A percentile compares a stretch with the other conserved stretches of the same genome.
Conservation (phyloP, 1,140 invertebrate species). For the Drosophila albomicans region DNA sequence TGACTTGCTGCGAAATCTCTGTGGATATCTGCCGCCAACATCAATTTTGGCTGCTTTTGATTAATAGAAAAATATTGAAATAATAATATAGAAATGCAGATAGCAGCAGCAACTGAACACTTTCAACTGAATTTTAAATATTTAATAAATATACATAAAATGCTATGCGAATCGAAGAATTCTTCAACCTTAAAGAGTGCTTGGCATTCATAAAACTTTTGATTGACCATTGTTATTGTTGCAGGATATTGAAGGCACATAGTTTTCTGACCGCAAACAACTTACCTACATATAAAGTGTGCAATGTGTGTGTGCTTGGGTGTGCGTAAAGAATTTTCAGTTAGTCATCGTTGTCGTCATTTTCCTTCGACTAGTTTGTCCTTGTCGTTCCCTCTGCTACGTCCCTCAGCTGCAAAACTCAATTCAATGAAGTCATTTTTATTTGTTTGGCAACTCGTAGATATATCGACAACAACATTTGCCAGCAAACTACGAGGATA, state of each 20-base stretch:
- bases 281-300: too few species aligned
- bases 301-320: too few species aligned
- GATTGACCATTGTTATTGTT: neutral
- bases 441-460: constrained; percentile 77
- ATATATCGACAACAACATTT: constrained; percentile 45
- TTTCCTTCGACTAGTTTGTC: neutral
- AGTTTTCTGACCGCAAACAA: neutral
- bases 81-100: constrained; percentile 20
- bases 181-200: neutral
- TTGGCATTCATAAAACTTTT: neutral
- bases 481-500: constrained; percentile 34
- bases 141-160: neutral
- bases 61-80: constrained; percentile 52
- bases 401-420: constrained; percentile 60
- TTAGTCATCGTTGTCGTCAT: constrained; percentile 41
- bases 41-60: constrained; percentile 43
- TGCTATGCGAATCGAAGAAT: neutral
- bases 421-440: constrained; percentile 81
- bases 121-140: neutral
- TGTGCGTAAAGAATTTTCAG: constrained; percentile 12
- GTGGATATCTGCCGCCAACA: constrained; percentile 56
- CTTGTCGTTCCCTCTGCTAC: neutral
- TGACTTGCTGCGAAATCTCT: constrained; percentile 31
- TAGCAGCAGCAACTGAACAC: constrained; percentile 4
- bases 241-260: constrained; percentile 12